Evolutionary conservation across 2,888 invertebrate species (phyloP).

Genomic region (Leptopilina myrica): DNA sequence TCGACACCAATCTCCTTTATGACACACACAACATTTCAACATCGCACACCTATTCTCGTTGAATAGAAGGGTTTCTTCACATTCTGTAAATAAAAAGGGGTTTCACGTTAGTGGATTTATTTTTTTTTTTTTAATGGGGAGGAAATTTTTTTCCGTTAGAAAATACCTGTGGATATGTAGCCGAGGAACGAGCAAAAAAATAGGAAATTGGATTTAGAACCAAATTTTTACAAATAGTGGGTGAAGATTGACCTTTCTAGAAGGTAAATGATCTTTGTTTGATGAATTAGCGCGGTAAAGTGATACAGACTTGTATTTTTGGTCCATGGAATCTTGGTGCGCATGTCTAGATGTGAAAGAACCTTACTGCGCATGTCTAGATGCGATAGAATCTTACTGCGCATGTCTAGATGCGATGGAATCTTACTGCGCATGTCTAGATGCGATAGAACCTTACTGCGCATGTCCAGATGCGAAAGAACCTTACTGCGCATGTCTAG

Average conservation of each 20-base stretch:
- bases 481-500: background rate
- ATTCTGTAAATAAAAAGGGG: conserved; percentile 25
- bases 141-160: background rate
- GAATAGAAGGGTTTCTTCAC: background rate
- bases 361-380: background rate
- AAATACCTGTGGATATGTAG: background rate
- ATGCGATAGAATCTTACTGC: background rate
- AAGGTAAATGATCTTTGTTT: no score
- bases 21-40: conserved; percentile 13
- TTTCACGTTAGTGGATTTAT: background rate
- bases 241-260: no score
- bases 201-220: no score
- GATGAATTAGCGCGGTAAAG: no score
- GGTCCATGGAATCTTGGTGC: background rate
- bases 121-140: background rate
- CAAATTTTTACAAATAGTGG: no score
- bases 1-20: conserved; percentile 49
- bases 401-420: background rate
- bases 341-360: background rate
- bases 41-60: conserved; percentile 33
- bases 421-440: background rate
- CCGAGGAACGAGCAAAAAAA: no score
- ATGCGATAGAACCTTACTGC: background rate
- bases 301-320: no score
- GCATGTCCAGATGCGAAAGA: background rate